Evolutionary conservation across 2,888 invertebrate species (phyloP), one percentile per base, ranked within the genome.

Genomic region (Catotricha subobsoleta): DNA sequence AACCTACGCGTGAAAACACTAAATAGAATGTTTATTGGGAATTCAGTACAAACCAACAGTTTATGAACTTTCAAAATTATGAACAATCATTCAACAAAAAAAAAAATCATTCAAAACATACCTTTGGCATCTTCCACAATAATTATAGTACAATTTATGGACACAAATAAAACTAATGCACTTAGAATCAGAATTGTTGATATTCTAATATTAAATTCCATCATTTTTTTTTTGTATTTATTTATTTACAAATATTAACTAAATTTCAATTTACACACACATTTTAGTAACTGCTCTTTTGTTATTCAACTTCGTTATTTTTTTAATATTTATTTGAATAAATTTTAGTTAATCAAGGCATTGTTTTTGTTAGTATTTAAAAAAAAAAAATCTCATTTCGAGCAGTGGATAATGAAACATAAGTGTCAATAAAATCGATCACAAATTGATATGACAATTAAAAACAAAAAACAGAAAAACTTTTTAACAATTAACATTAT

Each of bases 51-150:
- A n/a, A n/a, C n/a, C n/a, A n/a, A n/a, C n/a, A n/a, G n/a, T n/a
- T n/a, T n/a, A n/a, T n/a, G n/a, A n/a, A n/a, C n/a, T n/a, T n/a
- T n/a, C n/a, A n/a, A n/a, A n/a, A n/a, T n/a, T n/a, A n/a, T n/a
- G n/a, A n/a, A n/a, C 25, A 10, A 25, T 25, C 6, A 8, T 25
- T 25, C 25, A 10, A 8, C 10, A 8, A 10, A 25, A 35, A 3
- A 23, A 16, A 15, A 21, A 20, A 15, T 13, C 21, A 13, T 8
- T 13, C 9, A 36, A 12, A n/a, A 28, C 45, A 49, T 55, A 62
- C 64, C 62, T 60, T 63, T 63, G 13, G 62, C 62, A 57, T 64
- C 63, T 48, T 63, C 63, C 43, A 64, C 60, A 46, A 62, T 57
- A 33, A 64, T 62, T 38, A 64, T 64, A 20, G 61, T 60, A 49